Base-by-base conservation (phyloP, 1,140 invertebrate genomes). In the Pachyrhynchus sulphureomaculatus region DNA sequence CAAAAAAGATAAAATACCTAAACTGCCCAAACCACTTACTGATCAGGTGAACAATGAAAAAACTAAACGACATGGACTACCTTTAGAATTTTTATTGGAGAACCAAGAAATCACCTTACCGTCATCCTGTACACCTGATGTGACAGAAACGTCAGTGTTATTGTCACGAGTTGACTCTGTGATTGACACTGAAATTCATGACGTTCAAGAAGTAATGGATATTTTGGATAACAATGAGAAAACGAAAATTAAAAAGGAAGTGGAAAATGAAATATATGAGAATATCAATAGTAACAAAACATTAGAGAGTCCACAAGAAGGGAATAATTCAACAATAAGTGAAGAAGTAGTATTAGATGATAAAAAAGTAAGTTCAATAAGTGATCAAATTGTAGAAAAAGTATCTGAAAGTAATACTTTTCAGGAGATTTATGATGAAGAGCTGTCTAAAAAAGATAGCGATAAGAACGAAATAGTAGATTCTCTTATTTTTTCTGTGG, bases 151-250 rank as follows among this genome's bases (percentile, higher is more conserved):
- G 8, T 21, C 54, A 58, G 17, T 51, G 60, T 56, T 60, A 64
- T 23, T 67, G 55, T 58, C 65, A 52, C 53, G 68, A 57, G 49
- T 51, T 32, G 68, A 75, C 52, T 73, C 71, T 8, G 56, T 69
- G 24, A 63, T 74, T 65, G 73, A 75, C 56, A 65, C 65, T 32
- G 72, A 75, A 71, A 66, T 75, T 62, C 60, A 65, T 55, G 57
- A 72, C 56, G 62, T 72, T 48, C 42, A 71, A 56, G 69, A 75
- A 55, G 64, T 75, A 9, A 69, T 75, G 69, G 62, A 65, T 54
- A 52, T 70, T 57, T 51, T 69, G 44, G 34, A 24, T 52, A 63
- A 59, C 34, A 55, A 20, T 24, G 37, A 18, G 54, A 41, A 51
- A 17, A 49, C 48, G 23, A 32, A 37, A 32, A 62, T 21, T 52